A percentile compares a stretch with the other conserved stretches of the same genome.
Evolutionary conservation across 2,113 vertebrate species (phyloP).

Genomic region (Phylloscopus trochilus): DNA sequence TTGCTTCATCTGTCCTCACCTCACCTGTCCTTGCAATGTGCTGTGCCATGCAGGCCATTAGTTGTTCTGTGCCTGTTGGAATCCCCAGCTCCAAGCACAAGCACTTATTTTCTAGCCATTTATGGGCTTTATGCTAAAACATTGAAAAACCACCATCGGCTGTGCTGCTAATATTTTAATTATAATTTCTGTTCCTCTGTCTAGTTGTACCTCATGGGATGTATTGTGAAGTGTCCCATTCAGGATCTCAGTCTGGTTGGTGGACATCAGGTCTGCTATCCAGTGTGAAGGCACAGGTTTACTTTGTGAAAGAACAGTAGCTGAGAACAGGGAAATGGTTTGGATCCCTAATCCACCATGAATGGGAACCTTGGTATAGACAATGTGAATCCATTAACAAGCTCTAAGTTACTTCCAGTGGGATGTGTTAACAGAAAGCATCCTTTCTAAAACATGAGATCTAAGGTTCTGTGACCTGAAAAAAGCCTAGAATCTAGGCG

Average conservation of each 20-base stretch:
- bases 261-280: background rate
- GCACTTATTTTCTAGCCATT: fast-evolving
- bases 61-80: background rate
- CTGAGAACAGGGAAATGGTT: background rate
- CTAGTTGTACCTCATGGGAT: fast-evolving
- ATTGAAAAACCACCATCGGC: background rate
- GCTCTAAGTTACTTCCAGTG: background rate
- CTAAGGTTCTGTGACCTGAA: background rate
- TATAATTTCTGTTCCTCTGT: background rate
- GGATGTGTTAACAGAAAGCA: background rate
- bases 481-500: background rate
- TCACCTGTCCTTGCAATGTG: background rate
- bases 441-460: background rate
- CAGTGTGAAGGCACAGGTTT: background rate
- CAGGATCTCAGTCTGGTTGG: background rate
- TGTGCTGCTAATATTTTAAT: background rate
- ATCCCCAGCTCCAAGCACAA: background rate
- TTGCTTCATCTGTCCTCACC: background rate
- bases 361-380: background rate
- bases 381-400: background rate
- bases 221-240: background rate
- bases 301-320: background rate
- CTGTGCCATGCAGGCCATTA: too few relatives aligned
- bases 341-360: background rate
- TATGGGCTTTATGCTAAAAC: background rate